Evolutionary conservation across 2,113 vertebrate genomes (phyloP), one percentile per base, ranked within the genome.

Genomic region (Symphodus melops): DNA sequence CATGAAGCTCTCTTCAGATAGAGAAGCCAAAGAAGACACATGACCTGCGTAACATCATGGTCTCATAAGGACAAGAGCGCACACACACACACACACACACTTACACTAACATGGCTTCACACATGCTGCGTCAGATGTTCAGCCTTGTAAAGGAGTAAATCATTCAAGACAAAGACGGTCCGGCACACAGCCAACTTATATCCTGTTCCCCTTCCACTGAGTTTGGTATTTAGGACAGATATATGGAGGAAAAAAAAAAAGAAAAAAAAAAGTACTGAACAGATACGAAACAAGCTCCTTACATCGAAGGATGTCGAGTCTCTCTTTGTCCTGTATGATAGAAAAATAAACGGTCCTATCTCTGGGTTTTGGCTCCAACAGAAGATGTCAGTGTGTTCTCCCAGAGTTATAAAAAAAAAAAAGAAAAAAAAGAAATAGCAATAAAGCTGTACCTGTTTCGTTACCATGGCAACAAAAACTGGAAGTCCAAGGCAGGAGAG

Each of bases 41-140:
- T 62, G 75, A 86, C 39, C 68, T 21, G 79, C 84, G 84, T 89
- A 87, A 62, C 37, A 46, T 23, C 25, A 37, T 19, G 46, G 17
- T 53, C 55, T 73, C 61, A 44, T 41, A 16, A 58, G 57, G 28
- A 56, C 25, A 8, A 55, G 55, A 73, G 23, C 9, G 3, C 41
- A 66, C 4, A 56, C 42, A 12, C 10, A 44, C 12, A 33, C 28
- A 33, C 28, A 33, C 5, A 33, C 28, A 33, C 5, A 33, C 28
- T 5, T 3, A 44, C 9, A 42, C 70, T 25, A 58, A 77, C 67
- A 53, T 20, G 3, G 14, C 64, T 72, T 57, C 19, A 72, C 48
- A 73, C 59, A 56, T 64, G 73, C 63, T 68, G 56, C 5, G 73
- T 59, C 55, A 77, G 53, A 14, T 51, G 17, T 21, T 58, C 16